Percentiles rank a stretch among this genome's conserved stretches.
phyloP scores from a whole-genome alignment of 2,888 invertebrate species.

The Phaonia tiefii region DNA sequence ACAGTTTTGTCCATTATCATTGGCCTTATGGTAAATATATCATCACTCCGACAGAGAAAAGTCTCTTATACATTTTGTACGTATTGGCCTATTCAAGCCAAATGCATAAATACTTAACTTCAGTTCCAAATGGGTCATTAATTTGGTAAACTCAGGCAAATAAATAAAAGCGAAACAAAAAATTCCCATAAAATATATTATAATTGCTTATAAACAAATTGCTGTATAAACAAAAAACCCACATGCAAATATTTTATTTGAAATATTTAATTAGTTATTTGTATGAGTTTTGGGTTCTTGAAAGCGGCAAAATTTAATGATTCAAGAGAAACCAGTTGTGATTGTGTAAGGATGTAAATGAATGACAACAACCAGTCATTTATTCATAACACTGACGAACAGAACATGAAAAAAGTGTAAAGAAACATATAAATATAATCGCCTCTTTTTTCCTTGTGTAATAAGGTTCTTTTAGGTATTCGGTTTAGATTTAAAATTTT shows the following conservation, averaged over 20 bases:
- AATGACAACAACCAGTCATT: too few species aligned
- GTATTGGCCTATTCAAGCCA: neutral
- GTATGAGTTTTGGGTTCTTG: neutral
- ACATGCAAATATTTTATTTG: neutral
- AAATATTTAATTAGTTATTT: too few species aligned
- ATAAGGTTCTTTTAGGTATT: too few species aligned
- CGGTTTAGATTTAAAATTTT: too few species aligned
- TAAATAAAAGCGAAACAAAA: slow-evolving; percentile 15
- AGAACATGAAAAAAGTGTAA: too few species aligned
- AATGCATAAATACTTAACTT: neutral
- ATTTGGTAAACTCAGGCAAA: slow-evolving; percentile 10
- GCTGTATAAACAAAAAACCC: slow-evolving; percentile 22
- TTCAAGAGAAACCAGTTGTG: too few species aligned
- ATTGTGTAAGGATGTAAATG: too few species aligned
- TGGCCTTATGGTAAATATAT: neutral
- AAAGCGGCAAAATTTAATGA: neutral
- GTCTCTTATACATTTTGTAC: neutral
- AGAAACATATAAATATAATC: too few species aligned
- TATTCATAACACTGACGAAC: too few species aligned
- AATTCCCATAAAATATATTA: neutral
- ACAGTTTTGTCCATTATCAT: neutral
- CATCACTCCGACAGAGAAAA: neutral
- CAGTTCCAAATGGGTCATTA: slow-evolving; percentile 2
- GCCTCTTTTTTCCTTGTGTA: too few species aligned
- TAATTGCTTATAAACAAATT: slow-evolving; percentile 8